Percentiles rank a stretch among this genome's conserved stretches.
phyloP scores from a whole-genome alignment of 2,888 invertebrate species.

The Tetanocera ferruginea region DNA sequence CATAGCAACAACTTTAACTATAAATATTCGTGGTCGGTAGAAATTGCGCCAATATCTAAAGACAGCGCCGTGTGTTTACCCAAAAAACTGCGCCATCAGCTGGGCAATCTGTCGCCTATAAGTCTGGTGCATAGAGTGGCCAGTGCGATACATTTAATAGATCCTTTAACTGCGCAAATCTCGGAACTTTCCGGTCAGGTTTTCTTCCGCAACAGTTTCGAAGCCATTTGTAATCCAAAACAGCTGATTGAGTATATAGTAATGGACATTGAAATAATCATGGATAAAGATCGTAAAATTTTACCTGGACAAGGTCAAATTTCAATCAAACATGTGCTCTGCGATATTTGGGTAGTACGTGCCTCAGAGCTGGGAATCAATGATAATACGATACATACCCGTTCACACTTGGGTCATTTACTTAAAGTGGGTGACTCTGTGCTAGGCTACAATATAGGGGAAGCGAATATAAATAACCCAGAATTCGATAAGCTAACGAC shows the following conservation, averaged over 20 bases:
- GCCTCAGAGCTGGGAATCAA: constrained; percentile 87
- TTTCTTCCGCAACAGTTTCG: constrained; percentile 91
- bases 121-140: constrained; percentile 92
- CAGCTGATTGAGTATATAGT: constrained; percentile 93
- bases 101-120: constrained; percentile 90
- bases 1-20: constrained; percentile 97
- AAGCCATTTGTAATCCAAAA: constrained; percentile 89
- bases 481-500: constrained; percentile 87
- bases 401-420: constrained; percentile 94
- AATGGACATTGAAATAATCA: constrained; percentile 86
- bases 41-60: constrained; percentile 96
- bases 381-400: constrained; percentile 85
- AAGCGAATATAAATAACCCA: constrained; percentile 91
- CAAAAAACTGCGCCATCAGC: constrained; percentile 85
- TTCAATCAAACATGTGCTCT: constrained; percentile 88
- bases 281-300: constrained; percentile 77
- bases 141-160: constrained; percentile 91
- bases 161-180: constrained; percentile 90
- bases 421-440: constrained; percentile 94
- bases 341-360: constrained; percentile 94
- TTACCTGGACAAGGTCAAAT: constrained; percentile 92
- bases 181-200: constrained; percentile 84
- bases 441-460: constrained; percentile 90
- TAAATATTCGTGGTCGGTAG: constrained; percentile 94
- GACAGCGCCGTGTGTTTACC: constrained; percentile 93